These are phyloP conservation scores for Pseudocheirus occidentalis DNA, from an alignment of 2,797 vertebrate genomes.

Conservation along the genomic window DNA sequence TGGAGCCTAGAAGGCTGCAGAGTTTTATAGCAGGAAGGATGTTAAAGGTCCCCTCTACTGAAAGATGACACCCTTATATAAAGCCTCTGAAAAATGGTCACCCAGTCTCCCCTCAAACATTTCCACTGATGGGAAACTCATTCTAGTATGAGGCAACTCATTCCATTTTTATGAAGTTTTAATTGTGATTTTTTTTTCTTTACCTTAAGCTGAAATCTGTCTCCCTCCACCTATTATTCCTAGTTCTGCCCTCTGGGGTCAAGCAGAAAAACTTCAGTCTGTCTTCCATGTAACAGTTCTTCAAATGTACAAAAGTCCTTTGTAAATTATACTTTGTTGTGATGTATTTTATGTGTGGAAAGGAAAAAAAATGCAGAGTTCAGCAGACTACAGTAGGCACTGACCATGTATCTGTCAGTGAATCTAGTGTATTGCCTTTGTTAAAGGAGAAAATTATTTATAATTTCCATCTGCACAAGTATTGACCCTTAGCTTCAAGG, in stretches of 20 bases:
- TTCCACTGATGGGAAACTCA: neutral
- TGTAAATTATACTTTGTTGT: neutral
- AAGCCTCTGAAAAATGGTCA: neutral
- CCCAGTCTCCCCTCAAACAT: neutral
- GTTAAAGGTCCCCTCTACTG: neutral
- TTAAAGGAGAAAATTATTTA: slow-evolving; percentile 5
- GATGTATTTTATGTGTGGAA: neutral
- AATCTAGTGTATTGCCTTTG: neutral
- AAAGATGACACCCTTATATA: neutral
- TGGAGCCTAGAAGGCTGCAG: neutral
- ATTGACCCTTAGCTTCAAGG: slow-evolving; percentile 6
- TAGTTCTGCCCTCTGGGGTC: neutral
- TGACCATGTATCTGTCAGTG: neutral
- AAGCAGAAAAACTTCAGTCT: neutral
- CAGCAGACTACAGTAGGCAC: neutral
- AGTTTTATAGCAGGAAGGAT: neutral
- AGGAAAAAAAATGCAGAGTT: neutral
- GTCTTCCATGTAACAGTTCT: neutral
- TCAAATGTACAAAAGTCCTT: neutral
- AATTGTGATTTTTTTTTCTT: neutral
- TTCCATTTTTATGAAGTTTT: neutral
- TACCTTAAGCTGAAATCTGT: neutral
- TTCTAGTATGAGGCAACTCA: neutral
- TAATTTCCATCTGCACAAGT: neutral
- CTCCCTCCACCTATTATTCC: neutral